Evolutionary conservation across 2,797 vertebrate species (phyloP), one percentile per base, ranked within the genome.

Genomic region (Poeciliopsis infans): DNA sequence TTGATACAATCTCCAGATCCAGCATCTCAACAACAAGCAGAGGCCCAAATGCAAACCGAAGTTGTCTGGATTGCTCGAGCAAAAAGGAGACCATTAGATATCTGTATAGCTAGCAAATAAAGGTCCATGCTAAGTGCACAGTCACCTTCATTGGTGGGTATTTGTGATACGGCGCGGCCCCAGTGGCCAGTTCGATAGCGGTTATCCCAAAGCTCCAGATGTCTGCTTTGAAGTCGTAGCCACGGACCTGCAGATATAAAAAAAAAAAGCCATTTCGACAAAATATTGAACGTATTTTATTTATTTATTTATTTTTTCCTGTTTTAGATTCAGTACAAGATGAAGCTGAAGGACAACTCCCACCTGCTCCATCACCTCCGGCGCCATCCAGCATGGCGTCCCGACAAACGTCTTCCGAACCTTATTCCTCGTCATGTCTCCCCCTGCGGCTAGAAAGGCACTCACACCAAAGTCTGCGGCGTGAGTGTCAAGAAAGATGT

Each of bases 131-230:
- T 28, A 25, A 41, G 49, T 49, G 68, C 1, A 11, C 31, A 15
- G 10, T 78, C 83, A 97, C 98, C 96, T 99, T 99, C 97, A 99
- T 99, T 0, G 98, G 98, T 0, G 98, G 98, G 68, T 98, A 99
- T 93, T 98, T 99, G 90, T 99, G 98, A 85, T 99, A 98, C 43
- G 98, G 98, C 82, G 98, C 98, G 23, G 98, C 97, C 43, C 98
- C 98, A 0, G 97, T 97, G 43, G 98, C 98, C 82, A 99, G 91
- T 87, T 99, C 98, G 2, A 99, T 99, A n/a, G 98, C 98, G 2
- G 98, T 99, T 88, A 99, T 98, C 45, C 97, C 98, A 85, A 99
- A 98, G 92, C 98, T 98, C 98, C 98, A 99, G 89, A 99, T 98
- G 88, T 99, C 98, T 28, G 97, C 98, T 94, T 99, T 99, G 93